These are phyloP conservation scores for Coryphaenoides rupestris DNA, from an alignment of 2,113 vertebrate genomes.

Conservation along the genomic window DNA sequence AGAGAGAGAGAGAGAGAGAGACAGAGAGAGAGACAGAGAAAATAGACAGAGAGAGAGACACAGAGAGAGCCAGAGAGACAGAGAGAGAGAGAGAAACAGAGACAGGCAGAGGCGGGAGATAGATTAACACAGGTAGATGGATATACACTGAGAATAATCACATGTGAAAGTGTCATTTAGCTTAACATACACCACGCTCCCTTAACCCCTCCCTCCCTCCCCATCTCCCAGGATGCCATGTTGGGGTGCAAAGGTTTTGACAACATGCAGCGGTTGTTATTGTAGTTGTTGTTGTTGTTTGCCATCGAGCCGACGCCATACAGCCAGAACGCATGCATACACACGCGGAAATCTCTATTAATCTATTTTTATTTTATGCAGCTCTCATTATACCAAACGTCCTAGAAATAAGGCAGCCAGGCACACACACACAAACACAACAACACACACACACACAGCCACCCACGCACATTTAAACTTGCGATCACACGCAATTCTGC, in stretches of 20 bases:
- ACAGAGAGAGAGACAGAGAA: neutral
- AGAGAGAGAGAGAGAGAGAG: neutral
- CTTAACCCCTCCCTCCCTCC: slow-evolving; percentile 29
- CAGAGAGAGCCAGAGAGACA: neutral
- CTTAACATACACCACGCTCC: slow-evolving; percentile 16
- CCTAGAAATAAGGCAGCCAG: neutral
- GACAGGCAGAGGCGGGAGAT: neutral
- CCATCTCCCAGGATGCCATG: slow-evolving; percentile 38
- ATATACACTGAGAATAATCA: too few species aligned
- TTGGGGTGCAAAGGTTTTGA: neutral
- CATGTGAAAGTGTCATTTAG: slow-evolving; percentile 17
- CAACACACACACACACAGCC: too few species aligned
- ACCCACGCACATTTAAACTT: neutral
- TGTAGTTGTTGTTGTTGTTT: too few species aligned
- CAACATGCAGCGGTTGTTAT: neutral
- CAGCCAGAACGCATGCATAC: neutral
- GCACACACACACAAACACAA: too few species aligned
- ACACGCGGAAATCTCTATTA: neutral
- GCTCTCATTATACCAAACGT: too few species aligned
- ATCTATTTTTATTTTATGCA: too few species aligned
- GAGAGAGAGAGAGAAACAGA: neutral
- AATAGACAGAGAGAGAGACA: slow-evolving; percentile 2
- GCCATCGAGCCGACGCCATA: neutral
- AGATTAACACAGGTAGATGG: neutral
- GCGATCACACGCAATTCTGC: neutral